phyloP scores from a whole-genome alignment of 2,797 vertebrate genomes.

The Oreochromis grahami region DNA sequence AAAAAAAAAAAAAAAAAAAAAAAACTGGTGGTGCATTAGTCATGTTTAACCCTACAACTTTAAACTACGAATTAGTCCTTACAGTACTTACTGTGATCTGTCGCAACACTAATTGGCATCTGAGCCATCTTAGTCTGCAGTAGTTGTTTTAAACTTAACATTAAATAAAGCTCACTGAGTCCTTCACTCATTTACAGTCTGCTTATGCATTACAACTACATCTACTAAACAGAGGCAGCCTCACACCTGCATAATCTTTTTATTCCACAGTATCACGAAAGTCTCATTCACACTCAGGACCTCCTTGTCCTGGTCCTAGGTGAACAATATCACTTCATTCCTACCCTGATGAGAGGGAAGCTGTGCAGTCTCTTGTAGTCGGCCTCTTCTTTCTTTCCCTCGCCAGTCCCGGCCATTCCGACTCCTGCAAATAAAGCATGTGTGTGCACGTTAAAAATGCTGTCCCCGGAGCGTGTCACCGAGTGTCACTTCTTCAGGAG shows the following conservation, averaged over 20 bases:
- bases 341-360: constrained; percentile 95
- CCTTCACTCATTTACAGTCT: background rate
- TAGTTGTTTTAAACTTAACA: background rate
- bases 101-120: background rate
- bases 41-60: background rate
- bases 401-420: constrained; percentile 82
- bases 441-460: background rate
- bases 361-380: constrained; percentile 96
- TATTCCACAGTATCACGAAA: background rate
- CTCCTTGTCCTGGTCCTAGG: background rate
- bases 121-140: background rate
- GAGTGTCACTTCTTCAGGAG: background rate
- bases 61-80: background rate
- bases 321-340: background rate
- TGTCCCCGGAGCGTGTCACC: background rate
- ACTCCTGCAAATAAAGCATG: constrained; percentile 27
- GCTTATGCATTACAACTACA: background rate
- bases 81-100: background rate
- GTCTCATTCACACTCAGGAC: background rate
- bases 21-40: background rate
- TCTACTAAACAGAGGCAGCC: background rate
- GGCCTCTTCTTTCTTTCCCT: constrained; percentile 93
- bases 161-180: background rate
- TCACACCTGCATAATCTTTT: too few species aligned
- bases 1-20: too few species aligned